These are phyloP conservation scores for Atlantisia rogersi DNA, from an alignment of 2,113 vertebrate species.

Conservation along the genomic window DNA sequence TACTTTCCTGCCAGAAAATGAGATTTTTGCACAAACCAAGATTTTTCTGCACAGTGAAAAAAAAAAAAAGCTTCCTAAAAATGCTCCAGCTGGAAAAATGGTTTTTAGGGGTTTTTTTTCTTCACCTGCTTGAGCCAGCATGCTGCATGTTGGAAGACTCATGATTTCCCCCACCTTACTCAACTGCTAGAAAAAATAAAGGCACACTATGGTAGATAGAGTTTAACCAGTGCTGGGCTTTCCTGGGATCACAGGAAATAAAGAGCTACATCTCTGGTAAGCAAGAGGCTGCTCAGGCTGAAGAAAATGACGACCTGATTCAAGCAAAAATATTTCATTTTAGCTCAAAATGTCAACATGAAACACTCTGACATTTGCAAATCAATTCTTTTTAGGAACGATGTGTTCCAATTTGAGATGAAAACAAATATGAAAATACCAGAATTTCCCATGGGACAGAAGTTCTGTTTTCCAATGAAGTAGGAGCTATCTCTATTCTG, in stretches of 20 bases:
- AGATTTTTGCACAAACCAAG: background rate
- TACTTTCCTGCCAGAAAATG: background rate
- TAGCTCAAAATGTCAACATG: slow-evolving; percentile 51
- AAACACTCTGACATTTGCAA: slow-evolving; percentile 55
- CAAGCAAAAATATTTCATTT: slow-evolving; percentile 35
- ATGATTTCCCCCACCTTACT: background rate
- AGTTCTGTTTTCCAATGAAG: slow-evolving; percentile 24
- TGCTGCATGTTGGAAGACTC: background rate
- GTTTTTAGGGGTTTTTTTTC: background rate
- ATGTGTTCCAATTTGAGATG: slow-evolving; percentile 32
- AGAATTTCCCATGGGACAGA: slow-evolving; percentile 36
- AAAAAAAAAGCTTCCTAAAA: background rate
- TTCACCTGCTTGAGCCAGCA: background rate
- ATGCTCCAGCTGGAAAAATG: background rate
- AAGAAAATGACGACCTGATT: slow-evolving; percentile 17
- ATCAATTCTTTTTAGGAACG: slow-evolving; percentile 40
- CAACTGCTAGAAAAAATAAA: background rate
- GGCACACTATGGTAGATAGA: background rate
- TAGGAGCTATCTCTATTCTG: background rate
- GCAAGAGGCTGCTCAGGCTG: background rate
- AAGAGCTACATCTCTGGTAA: background rate
- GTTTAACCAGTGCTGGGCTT: background rate
- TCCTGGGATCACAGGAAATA: background rate
- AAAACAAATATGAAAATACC: slow-evolving; percentile 61
- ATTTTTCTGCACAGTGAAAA: background rate